These are phyloP conservation scores for Cephalotes varians DNA, from an alignment of 2,888 invertebrate species.

Conservation along the genomic window DNA sequence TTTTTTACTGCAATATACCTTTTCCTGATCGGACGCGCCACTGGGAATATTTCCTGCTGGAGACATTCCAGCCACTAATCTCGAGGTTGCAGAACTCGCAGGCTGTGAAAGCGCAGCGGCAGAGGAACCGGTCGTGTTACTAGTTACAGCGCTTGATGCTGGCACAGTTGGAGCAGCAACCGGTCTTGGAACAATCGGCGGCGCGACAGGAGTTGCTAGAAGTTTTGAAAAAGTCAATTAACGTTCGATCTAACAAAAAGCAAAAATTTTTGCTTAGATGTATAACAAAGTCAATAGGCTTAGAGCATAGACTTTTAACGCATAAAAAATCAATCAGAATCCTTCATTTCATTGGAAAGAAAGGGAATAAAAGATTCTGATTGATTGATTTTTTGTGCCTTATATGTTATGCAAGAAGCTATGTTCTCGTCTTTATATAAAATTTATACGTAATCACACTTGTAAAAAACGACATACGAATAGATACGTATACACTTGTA, in stretches of 20 bases:
- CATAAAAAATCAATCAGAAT: no score
- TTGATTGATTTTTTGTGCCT: no score
- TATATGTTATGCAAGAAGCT: no score
- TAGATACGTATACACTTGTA: no score
- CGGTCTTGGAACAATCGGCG: slow-evolving; percentile 81
- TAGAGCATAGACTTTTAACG: no score
- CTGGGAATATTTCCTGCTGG: slow-evolving; percentile 88
- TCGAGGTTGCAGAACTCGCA: slow-evolving; percentile 87
- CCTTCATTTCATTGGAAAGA: no score
- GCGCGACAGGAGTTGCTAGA: slow-evolving; percentile 76
- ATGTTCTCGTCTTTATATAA: no score
- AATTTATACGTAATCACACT: no score
- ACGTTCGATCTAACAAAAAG: neutral
- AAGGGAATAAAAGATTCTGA: no score
- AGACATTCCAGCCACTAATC: slow-evolving; percentile 88
- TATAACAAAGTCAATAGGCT: no score
- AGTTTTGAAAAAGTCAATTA: neutral
- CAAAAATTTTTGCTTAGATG: neutral
- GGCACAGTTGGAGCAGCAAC: slow-evolving; percentile 80
- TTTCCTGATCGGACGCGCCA: slow-evolving; percentile 97
- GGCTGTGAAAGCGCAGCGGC: slow-evolving; percentile 82
- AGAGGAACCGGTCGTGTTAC: slow-evolving; percentile 73
- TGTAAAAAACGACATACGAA: slow-evolving; percentile 80
- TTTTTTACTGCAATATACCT: slow-evolving; percentile 87
- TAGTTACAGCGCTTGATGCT: slow-evolving; percentile 73